Evolutionary conservation across 2,113 vertebrate genomes (phyloP), one percentile per base, ranked within the genome.

Genomic region (Cygnus atratus): DNA sequence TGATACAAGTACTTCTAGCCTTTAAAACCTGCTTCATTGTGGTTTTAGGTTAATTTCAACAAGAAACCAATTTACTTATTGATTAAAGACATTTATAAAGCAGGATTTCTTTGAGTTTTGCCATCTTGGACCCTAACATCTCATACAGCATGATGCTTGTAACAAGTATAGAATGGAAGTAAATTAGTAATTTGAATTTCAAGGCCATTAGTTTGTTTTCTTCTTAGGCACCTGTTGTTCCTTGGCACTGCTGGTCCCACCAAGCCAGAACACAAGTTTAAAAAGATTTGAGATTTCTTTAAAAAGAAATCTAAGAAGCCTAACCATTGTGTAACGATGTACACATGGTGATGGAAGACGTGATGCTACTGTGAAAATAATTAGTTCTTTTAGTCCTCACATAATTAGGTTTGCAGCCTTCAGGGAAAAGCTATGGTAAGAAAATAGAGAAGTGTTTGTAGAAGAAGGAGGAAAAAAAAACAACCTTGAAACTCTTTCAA

Each of bases 371-470:
- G 61, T 59, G 63, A 94, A 86, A 92, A 74, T 50, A 92, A 83
- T 82, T 43, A 46, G 0, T 74, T 89, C 13, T 70, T 90, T 63
- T 43, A 80, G 63, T 86, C 16, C 29, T 84, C 61, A 92, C 35
- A n/a, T 92, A 91, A 96, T 80, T 90, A 90, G 88, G 57, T 94
- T 93, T 86, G 52, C 65, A 88, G 88, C 59, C 79, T 93, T 94
- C 33, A 67, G 93, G 87, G 95, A 80, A 93, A 75, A 59, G 55
- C 31, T 81, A 22, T 71, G 59, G 75, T 86, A 63, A 68, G n/a
- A 92, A 94, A 59, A 76, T 26, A 83, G 59, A 78, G 72, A 83
- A 88, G 48, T 46, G 4, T 31, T 92, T 84, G 24, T 59, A 88
- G 58, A 13, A 37, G 28, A 3, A 77, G 5, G 3, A 0, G 4